A percentile compares a stretch with the other conserved stretches of the same genome.
Evolutionary conservation across 2,113 vertebrate species (phyloP).

Genomic region (Panurus biarmicus): DNA sequence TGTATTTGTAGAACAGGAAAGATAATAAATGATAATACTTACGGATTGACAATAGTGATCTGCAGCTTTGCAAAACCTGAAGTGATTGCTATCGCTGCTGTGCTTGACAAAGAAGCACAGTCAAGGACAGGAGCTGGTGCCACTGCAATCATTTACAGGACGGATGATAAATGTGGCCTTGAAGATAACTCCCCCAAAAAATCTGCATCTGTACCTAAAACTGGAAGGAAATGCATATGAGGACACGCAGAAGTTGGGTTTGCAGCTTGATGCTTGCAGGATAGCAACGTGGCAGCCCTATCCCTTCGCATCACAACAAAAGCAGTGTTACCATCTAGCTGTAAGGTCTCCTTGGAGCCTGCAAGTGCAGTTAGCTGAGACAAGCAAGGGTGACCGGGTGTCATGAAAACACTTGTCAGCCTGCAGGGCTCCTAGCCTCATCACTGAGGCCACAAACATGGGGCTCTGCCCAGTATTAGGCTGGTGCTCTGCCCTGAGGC

Average conservation of each 20-base stretch:
- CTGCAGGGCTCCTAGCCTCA: not conserved
- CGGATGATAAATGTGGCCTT: not conserved
- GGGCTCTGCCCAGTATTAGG: not conserved
- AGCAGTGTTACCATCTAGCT: not conserved
- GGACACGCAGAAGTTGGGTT: not conserved
- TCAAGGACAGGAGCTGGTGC: conserved; percentile 37
- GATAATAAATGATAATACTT: conserved; percentile 36
- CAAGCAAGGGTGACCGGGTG: not conserved
- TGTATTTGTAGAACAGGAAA: conserved; percentile 29
- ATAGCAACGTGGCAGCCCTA: accelerated
- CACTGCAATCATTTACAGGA: conserved; percentile 2
- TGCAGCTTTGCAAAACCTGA: conserved; percentile 4
- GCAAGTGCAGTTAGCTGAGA: not conserved
- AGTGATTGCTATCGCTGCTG: not conserved
- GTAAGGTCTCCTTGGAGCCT: not conserved
- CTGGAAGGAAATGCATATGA: not conserved
- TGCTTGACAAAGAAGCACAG: conserved; percentile 26
- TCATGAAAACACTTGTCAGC: not conserved
- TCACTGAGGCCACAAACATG: accelerated
- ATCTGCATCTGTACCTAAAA: not conserved
- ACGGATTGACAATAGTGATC: conserved; percentile 8
- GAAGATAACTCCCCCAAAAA: not conserved
- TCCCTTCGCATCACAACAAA: not conserved
- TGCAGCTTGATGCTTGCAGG: accelerated
- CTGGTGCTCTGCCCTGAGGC: not conserved